Evolutionary conservation across 2,113 vertebrate species (phyloP).

Genomic region (Variabilichromis moorii): DNA sequence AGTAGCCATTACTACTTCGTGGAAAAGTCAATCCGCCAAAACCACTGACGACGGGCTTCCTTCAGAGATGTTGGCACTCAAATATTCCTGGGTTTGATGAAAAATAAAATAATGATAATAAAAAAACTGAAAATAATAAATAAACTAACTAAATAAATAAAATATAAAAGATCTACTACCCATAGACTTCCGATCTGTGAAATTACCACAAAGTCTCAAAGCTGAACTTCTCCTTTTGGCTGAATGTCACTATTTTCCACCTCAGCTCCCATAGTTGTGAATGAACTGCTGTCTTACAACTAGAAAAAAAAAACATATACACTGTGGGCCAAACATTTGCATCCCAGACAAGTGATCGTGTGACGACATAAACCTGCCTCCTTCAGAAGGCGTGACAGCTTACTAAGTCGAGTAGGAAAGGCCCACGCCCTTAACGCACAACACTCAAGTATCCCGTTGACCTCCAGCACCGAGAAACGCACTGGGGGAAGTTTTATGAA

Average conservation of each 20-base stretch:
- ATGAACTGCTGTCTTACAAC: not conserved
- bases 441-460: not conserved
- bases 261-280: constrained; percentile 2
- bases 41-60: not conserved
- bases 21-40: not conserved
- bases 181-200: not conserved
- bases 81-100: not conserved
- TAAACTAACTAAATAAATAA: not conserved
- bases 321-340: constrained; percentile 4
- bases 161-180: not conserved
- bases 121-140: not conserved
- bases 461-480: not conserved
- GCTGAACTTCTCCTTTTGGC: not conserved
- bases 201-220: not conserved
- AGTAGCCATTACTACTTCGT: constrained; percentile 70
- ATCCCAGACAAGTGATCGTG: constrained; percentile 2
- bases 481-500: not conserved
- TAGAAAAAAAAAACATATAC: not conserved
- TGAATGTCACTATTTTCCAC: not conserved
- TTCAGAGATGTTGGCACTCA: not conserved
- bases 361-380: constrained; percentile 24
- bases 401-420: not conserved
- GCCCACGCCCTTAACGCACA: not conserved
- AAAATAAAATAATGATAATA: not conserved
- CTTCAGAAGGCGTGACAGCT: constrained; percentile 40